phyloP scores from a whole-genome alignment of 2,888 invertebrate genomes.

The Balanococcus diminutus region DNA sequence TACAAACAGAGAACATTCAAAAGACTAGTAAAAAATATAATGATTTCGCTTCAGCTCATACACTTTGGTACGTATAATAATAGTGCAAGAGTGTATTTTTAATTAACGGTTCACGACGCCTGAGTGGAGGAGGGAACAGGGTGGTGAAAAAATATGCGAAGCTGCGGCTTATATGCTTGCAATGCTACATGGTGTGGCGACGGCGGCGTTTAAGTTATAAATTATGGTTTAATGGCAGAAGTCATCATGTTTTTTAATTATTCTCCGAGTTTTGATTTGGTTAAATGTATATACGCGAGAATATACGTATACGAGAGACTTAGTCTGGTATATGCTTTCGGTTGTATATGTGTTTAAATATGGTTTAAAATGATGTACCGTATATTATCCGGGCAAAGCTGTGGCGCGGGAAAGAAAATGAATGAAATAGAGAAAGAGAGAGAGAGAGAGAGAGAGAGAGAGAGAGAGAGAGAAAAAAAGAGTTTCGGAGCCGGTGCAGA shows the following conservation, averaged over 20 bases:
- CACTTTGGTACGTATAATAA: not conserved
- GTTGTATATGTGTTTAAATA: not conserved
- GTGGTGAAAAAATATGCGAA: not conserved
- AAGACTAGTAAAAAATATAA: too few species aligned
- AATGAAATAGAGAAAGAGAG: not conserved
- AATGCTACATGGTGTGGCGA: not conserved
- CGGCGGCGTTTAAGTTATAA: conserved; percentile 27
- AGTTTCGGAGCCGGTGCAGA: too few species aligned
- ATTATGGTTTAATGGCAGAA: conserved; percentile 32
- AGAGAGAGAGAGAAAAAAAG: not conserved
- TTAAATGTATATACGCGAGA: not conserved
- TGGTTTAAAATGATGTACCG: not conserved
- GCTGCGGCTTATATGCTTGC: not conserved
- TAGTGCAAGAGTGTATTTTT: conserved; percentile 13
- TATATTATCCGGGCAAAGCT: not conserved
- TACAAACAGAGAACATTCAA: too few species aligned
- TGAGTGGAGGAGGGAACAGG: not conserved
- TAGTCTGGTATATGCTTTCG: not conserved
- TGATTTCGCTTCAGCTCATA: too few species aligned
- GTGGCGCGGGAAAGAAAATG: not conserved
- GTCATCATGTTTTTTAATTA: conserved; percentile 38
- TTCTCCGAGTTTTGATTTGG: conserved; percentile 30
- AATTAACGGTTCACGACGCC: not conserved
- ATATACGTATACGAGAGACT: not conserved
- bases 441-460: not conserved